phyloP scores from a whole-genome alignment of 1,140 invertebrate species.

The Colletes latitarsis region DNA sequence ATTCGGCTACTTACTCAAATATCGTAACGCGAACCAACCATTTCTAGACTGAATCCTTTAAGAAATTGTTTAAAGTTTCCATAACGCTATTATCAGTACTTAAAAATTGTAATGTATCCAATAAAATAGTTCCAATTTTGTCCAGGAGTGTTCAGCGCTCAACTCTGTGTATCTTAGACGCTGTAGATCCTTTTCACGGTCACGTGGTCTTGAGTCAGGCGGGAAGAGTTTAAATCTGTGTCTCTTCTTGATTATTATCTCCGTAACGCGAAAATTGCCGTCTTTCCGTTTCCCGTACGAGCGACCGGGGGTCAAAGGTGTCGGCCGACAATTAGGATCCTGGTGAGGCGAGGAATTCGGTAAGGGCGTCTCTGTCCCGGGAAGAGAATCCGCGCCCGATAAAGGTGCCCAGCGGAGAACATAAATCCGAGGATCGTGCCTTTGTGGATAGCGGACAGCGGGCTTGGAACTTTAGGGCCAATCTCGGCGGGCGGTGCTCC shows the following conservation, averaged over 20 bases:
- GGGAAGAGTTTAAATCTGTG: neutral
- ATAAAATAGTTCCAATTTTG: no score
- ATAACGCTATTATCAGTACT: no score
- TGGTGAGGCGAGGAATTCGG: neutral
- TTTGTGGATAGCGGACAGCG: constrained; percentile 49
- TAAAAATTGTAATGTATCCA: no score
- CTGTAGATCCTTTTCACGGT: neutral
- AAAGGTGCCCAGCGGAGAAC: constrained; percentile 50
- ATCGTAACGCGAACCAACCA: no score
- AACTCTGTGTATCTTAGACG: no score
- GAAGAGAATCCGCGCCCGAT: constrained; percentile 41
- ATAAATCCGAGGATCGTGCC: constrained; percentile 60
- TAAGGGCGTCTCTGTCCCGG: constrained; percentile 7
- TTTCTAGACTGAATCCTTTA: no score
- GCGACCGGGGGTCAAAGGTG: neutral
- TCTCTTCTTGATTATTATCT: constrained; percentile 20
- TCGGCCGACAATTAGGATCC: constrained; percentile 27
- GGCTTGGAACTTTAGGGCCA: constrained; percentile 58
- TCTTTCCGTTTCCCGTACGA: neutral
- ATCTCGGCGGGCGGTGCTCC: constrained; percentile 58
- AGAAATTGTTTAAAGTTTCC: no score
- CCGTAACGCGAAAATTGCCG: neutral
- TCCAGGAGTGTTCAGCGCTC: no score
- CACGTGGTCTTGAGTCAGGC: neutral
- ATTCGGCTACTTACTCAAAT: neutral